phyloP scores from a whole-genome alignment of 1,140 invertebrate genomes.

The Drosophila rhopaloa region DNA sequence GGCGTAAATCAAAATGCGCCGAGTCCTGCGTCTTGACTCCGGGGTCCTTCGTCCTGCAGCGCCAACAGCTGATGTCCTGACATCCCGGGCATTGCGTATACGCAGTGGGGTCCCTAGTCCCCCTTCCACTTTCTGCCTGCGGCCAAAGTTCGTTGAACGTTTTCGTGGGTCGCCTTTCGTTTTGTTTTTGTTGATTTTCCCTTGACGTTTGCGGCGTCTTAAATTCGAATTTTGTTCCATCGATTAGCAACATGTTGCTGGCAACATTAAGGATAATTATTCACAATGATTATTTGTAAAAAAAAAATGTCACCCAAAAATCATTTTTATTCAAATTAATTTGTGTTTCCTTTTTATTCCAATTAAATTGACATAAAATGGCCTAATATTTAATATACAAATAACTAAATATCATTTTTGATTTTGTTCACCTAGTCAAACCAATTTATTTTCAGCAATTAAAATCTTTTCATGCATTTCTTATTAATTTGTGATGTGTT shows the following conservation, averaged over 20 bases:
- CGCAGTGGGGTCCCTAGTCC: conserved; percentile 39
- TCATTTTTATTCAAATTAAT: no score
- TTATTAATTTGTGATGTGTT: conserved; percentile 1
- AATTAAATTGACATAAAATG: no score
- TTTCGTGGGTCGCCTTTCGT: conserved; percentile 9
- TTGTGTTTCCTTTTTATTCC: no score
- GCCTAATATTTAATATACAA: no score
- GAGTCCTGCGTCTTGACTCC: conserved; percentile 14
- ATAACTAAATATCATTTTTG: no score
- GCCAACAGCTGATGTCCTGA: conserved; percentile 59
- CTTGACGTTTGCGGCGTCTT: conserved; percentile 11
- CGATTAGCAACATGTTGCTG: conserved; percentile 33
- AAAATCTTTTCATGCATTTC: background rate
- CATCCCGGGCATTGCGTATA: conserved; percentile 64
- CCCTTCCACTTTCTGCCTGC: background rate
- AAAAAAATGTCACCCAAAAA: no score
- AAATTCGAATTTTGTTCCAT: conserved; percentile 1
- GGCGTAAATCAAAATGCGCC: conserved; percentile 68
- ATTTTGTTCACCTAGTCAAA: no score
- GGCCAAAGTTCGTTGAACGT: conserved; percentile 67
- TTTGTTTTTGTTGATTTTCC: conserved; percentile 1
- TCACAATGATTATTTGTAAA: no score
- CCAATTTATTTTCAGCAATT: background rate
- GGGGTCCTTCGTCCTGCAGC: conserved; percentile 12
- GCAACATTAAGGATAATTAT: background rate